Conservation (phyloP, 2,888 invertebrate genomes). For the Punctoribates punctum region DNA sequence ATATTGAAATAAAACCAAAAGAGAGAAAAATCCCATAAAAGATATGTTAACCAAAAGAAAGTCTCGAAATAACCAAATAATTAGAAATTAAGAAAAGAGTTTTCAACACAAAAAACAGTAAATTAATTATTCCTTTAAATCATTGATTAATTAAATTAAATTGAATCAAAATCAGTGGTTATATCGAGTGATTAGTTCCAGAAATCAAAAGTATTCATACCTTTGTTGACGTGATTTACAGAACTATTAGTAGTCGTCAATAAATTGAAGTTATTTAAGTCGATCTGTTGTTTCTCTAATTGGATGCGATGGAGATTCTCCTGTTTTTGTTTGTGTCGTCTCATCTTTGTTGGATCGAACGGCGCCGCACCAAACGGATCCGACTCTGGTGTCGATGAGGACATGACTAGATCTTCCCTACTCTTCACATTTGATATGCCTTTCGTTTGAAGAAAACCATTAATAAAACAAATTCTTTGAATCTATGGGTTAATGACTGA, state of each 20-base stretch:
- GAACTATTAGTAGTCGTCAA: neutral
- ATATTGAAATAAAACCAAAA: too few species aligned
- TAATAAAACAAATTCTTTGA: neutral
- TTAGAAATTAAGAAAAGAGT: neutral
- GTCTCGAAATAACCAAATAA: neutral
- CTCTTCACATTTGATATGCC: slow-evolving; percentile 67
- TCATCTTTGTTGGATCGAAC: slow-evolving; percentile 55
- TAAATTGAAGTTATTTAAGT: slow-evolving; percentile 14
- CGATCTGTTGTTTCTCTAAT: slow-evolving; percentile 8
- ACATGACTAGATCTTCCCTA: slow-evolving; percentile 66
- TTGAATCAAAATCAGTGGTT: neutral
- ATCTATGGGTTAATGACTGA: slow-evolving; percentile 54
- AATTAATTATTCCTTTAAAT: too few species aligned
- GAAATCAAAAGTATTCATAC: slow-evolving; percentile 40
- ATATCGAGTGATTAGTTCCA: slow-evolving; percentile 41
- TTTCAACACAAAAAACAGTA: neutral
- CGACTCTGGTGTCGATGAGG: slow-evolving; percentile 60
- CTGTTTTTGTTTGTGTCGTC: slow-evolving; percentile 22
- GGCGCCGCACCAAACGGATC: slow-evolving; percentile 76
- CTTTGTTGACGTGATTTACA: slow-evolving; percentile 19
- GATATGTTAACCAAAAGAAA: too few species aligned
- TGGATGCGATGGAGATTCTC: slow-evolving; percentile 18
- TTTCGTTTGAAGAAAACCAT: slow-evolving; percentile 50
- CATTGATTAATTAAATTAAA: neutral
- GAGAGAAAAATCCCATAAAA: too few species aligned